A percentile compares a stretch with the other conserved stretches of the same genome.
Evolutionary conservation across 2,888 invertebrate genomes (phyloP).

Genomic region (Cremastobaeus sp.): DNA sequence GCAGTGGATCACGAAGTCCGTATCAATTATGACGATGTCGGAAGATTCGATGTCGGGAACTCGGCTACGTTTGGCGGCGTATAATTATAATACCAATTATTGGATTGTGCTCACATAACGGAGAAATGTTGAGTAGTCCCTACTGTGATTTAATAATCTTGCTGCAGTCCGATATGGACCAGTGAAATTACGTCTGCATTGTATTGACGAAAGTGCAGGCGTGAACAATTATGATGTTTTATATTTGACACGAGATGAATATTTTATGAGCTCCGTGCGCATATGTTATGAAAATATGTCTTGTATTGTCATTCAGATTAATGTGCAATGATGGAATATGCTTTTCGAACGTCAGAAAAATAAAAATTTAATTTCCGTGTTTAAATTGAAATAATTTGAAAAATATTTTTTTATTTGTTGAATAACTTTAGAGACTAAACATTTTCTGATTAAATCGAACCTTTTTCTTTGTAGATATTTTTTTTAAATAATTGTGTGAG

Average conservation of each 20-base stretch:
- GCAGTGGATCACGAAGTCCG: slow-evolving; percentile 29
- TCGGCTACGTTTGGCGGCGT: slow-evolving; percentile 35
- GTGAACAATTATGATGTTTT: slow-evolving; percentile 34
- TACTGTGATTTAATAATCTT: slow-evolving; percentile 29
- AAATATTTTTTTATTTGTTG: too few relatives aligned
- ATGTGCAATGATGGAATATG: too few relatives aligned
- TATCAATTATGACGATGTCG: slow-evolving; percentile 42
- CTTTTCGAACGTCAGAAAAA: too few relatives aligned
- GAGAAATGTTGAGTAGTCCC: slow-evolving; percentile 15
- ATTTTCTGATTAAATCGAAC: too few relatives aligned
- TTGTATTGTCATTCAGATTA: slow-evolving; percentile 3
- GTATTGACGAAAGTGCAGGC: slow-evolving; percentile 16
- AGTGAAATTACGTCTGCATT: slow-evolving; percentile 33
- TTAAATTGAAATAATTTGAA: too few relatives aligned
- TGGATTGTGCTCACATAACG: slow-evolving; percentile 10
- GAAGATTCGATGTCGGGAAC: slow-evolving; percentile 24
- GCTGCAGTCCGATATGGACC: slow-evolving; percentile 30
- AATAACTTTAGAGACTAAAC: too few relatives aligned
- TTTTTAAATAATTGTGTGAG: too few relatives aligned
- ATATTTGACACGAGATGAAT: slow-evolving; percentile 14
- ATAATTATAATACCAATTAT: slow-evolving; percentile 40
- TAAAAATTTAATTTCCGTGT: too few relatives aligned
- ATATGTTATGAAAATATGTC: slow-evolving; percentile 2
- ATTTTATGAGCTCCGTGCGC: slow-evolving; percentile 4
- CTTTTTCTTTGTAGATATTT: too few relatives aligned